Base-by-base conservation (phyloP, 2,797 vertebrate genomes). In the Micromesistius poutassou region DNA sequence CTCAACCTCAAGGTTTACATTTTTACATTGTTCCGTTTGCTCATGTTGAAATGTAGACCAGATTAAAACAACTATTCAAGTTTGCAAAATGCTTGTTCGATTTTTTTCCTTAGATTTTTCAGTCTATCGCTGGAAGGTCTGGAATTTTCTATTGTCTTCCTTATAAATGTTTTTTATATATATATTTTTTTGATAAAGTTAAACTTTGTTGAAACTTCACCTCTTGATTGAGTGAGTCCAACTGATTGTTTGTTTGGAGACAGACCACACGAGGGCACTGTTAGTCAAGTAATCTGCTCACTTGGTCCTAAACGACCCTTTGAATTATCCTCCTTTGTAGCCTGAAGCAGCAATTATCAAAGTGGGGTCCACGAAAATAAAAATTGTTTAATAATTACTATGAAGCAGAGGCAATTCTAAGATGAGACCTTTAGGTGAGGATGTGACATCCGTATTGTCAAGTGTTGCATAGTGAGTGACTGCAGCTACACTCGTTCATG, bases 1-100 rank as follows among this genome's bases (percentile, higher is more conserved):
- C 78, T 87, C 82, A 80, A 70, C 82, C 79, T 87, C 87, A 91
- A 89, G 94, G 91, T 95, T 95, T 95, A 95, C 94, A 92, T 95
- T 95, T 91, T 95, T 94, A 93, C 93, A 93, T 95, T 93, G 89
- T 94, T 96, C 81, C 95, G 90, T 94, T 95, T 93, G 88, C 92
- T 94, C 93, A 95, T 96, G 95, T 95, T 95, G 87, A 94, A 96
- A 94, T 93, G 90, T 95, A 96, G 95, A 94, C 91, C 92, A 94
- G 83, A 74, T 46, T 46, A 74, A 74, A 73, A 73, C 35, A 89
- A 90, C 92, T 70, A 93, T 94, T 94, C 91, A 91, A 91, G 90
- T 95, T 88, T 94, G 92, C 93, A 91, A 91, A 79, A 76, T 75
- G 78, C 82, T 75, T 5, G 81, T 81, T 28, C 86, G 85, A 28